These are phyloP conservation scores for Ranitomeya variabilis DNA, from an alignment of 2,113 vertebrate species.

Conservation along the genomic window DNA sequence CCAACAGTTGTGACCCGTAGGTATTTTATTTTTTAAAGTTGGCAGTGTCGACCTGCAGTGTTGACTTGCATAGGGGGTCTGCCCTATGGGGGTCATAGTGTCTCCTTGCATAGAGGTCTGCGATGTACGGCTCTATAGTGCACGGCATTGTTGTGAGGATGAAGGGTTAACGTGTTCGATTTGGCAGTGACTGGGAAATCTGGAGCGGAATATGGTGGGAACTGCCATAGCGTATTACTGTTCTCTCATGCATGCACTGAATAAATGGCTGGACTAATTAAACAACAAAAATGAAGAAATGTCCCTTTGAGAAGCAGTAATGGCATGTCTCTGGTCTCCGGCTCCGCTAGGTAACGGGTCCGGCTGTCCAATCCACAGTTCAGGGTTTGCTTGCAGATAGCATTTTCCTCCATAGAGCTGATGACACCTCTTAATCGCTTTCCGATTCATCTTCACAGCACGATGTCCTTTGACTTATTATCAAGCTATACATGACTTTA, in stretches of 20 bases:
- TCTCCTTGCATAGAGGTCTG: background rate
- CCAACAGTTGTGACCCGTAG: background rate
- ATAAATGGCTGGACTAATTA: slow-evolving; percentile 90
- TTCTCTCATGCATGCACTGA: slow-evolving; percentile 87
- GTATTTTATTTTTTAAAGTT: slow-evolving; percentile 6
- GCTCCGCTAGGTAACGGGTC: slow-evolving; percentile 9
- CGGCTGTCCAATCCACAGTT: slow-evolving; percentile 21
- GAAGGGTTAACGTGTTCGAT: slow-evolving; percentile 37
- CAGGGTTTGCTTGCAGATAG: slow-evolving; percentile 18
- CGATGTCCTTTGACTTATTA: background rate
- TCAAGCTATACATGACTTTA: background rate
- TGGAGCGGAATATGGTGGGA: slow-evolving; percentile 83
- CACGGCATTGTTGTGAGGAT: background rate
- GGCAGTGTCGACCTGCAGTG: background rate
- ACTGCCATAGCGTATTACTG: slow-evolving; percentile 90
- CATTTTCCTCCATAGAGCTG: background rate
- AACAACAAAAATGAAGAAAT: slow-evolving; percentile 66
- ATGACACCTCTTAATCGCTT: background rate
- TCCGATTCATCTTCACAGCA: background rate
- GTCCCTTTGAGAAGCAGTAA: slow-evolving; percentile 4
- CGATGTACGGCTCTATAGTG: background rate
- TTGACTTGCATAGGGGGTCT: background rate
- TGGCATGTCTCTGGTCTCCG: background rate
- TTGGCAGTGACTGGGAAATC: slow-evolving; percentile 67
- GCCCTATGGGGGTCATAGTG: background rate